Evolutionary conservation across 1,140 invertebrate species (phyloP).

Genomic region (Harpegnathos saltator): DNA sequence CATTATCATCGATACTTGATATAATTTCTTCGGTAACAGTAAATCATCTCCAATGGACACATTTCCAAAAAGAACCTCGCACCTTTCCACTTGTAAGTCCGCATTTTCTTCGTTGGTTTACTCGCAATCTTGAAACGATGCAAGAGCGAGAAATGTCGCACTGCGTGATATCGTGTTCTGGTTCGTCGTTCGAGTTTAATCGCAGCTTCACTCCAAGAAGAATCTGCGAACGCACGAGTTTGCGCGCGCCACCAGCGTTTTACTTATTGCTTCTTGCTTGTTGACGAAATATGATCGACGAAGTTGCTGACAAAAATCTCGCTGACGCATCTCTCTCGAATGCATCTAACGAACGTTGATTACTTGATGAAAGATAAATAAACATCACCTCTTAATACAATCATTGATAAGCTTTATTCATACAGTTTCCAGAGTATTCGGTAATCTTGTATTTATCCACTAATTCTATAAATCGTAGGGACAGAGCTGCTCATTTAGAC

Average conservation of each 20-base stretch:
- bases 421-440: slow-evolving; percentile 83
- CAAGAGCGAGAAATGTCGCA: too few species aligned
- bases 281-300: slow-evolving; percentile 42
- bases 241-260: slow-evolving; percentile 44
- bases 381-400: slow-evolving; percentile 76
- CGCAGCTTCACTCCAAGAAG: background rate
- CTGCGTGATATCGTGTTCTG: background rate
- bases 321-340: slow-evolving; percentile 23
- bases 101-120: too few species aligned
- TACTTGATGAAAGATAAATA: slow-evolving; percentile 51
- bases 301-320: slow-evolving; percentile 20
- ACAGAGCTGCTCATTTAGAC: slow-evolving; percentile 61
- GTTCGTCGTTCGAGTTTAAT: slow-evolving; percentile 2
- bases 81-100: too few species aligned
- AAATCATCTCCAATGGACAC: too few species aligned
- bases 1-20: too few species aligned
- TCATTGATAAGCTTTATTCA: slow-evolving; percentile 85
- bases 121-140: too few species aligned
- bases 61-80: too few species aligned
- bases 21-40: too few species aligned
- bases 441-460: slow-evolving; percentile 80
- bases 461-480: slow-evolving; percentile 80
- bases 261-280: slow-evolving; percentile 2
- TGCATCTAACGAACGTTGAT: background rate
- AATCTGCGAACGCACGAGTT: background rate